Conservation (phyloP, 2,888 invertebrate species). For the Strigamia maritima region DNA sequence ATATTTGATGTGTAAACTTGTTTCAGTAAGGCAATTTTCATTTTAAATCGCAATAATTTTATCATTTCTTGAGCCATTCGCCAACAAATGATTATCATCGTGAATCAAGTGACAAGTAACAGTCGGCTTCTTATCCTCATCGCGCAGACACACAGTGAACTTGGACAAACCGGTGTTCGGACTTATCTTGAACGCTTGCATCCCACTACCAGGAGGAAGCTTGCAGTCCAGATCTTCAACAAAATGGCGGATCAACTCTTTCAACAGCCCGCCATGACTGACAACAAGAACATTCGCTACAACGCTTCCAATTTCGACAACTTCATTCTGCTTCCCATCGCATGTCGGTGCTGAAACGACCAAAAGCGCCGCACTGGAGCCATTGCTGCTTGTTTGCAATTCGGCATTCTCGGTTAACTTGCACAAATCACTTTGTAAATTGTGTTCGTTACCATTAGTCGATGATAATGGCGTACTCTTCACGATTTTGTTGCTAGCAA, state of each 20-base stretch:
- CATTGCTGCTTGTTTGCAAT: neutral
- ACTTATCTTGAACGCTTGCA: conserved; percentile 49
- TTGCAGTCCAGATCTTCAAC: conserved; percentile 47
- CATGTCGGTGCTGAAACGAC: neutral
- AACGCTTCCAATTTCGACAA: conserved; percentile 43
- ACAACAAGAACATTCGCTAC: conserved; percentile 50
- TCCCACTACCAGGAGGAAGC: conserved; percentile 49
- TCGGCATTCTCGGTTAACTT: neutral
- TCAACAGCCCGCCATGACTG: conserved; percentile 52
- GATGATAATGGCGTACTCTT: neutral
- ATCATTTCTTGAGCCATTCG: conserved; percentile 42
- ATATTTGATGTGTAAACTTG: neutral
- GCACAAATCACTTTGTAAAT: neutral
- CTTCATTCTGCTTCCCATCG: neutral
- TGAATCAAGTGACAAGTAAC: conserved; percentile 50
- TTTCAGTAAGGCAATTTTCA: neutral
- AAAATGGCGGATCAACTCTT: conserved; percentile 50
- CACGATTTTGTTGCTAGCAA: neutral
- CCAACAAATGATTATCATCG: conserved; percentile 50
- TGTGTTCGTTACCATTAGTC: neutral
- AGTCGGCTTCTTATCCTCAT: conserved; percentile 46
- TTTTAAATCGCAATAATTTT: neutral
- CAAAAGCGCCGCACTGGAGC: neutral
- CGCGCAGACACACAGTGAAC: conserved; percentile 48
- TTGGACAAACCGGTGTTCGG: conserved; percentile 53